Evolutionary conservation across 2,888 invertebrate genomes (phyloP).

Genomic region (Ochropacha duplaris): DNA sequence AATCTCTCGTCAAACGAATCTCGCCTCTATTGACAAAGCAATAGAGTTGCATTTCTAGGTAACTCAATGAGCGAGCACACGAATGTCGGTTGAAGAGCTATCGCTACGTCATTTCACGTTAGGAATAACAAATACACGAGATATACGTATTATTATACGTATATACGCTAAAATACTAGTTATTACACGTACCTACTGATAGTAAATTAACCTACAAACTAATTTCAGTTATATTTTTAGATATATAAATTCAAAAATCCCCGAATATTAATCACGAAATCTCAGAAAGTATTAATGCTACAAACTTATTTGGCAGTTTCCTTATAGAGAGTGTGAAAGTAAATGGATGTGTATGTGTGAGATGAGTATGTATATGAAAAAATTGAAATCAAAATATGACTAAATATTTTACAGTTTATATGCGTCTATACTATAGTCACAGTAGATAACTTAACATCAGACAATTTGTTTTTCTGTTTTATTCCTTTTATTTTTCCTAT

Average conservation of each 20-base stretch:
- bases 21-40: background rate
- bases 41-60: background rate
- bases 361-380: background rate
- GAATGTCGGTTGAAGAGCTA: slow-evolving; percentile 42
- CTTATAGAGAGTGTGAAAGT: too few relatives aligned
- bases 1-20: background rate
- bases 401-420: too few relatives aligned
- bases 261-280: too few relatives aligned
- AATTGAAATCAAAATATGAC: too few relatives aligned
- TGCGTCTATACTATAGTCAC: too few relatives aligned
- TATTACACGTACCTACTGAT: background rate
- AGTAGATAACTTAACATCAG: background rate
- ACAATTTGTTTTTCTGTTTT: slow-evolving; percentile 16
- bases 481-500: slow-evolving; percentile 26
- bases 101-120: slow-evolving; percentile 24
- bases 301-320: too few relatives aligned
- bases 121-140: background rate
- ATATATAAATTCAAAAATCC: too few relatives aligned
- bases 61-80: background rate
- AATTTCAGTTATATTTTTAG: background rate
- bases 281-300: too few relatives aligned
- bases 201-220: background rate
- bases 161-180: background rate
- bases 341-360: too few relatives aligned
- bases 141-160: background rate